Percentiles rank a stretch among this genome's conserved stretches.
Conservation (phyloP, 1,140 invertebrate genomes). For the Maniola jurtina region DNA sequence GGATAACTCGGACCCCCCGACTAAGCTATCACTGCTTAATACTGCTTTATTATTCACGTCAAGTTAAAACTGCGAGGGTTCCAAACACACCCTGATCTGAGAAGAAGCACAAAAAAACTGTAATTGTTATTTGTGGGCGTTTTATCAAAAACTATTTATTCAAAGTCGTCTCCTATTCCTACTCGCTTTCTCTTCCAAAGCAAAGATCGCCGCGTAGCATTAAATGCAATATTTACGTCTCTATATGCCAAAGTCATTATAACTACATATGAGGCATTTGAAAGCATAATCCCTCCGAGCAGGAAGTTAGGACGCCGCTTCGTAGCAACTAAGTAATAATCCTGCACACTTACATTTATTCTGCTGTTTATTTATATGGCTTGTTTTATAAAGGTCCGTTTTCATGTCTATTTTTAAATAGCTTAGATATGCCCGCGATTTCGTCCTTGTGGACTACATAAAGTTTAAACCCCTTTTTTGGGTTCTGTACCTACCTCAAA, state of each 20-base stretch:
- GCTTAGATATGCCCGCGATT: not conserved
- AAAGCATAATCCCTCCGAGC: slow-evolving; percentile 16
- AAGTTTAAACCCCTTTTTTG: too few relatives aligned
- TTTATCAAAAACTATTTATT: not conserved
- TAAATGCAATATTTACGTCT: slow-evolving; percentile 1
- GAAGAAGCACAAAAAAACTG: too few relatives aligned
- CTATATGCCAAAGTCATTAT: slow-evolving; percentile 12
- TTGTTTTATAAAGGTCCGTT: slow-evolving; percentile 12
- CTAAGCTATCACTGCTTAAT: too few relatives aligned
- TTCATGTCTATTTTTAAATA: not conserved
- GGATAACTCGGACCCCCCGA: too few relatives aligned
- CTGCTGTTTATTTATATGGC: slow-evolving; percentile 10
- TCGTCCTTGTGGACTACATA: too few relatives aligned
- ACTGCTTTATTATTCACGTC: too few relatives aligned
- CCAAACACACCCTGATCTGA: too few relatives aligned
- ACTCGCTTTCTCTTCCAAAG: not conserved
- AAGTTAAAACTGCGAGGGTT: too few relatives aligned
- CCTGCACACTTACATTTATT: slow-evolving; percentile 5
- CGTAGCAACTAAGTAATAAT: slow-evolving; percentile 16
- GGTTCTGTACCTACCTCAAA: too few relatives aligned
- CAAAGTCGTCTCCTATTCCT: not conserved
- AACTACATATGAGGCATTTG: slow-evolving; percentile 10
- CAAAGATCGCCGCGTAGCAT: not conserved
- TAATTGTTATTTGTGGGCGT: too few relatives aligned
- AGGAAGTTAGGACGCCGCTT: slow-evolving; percentile 18